These are phyloP conservation scores for Diadumene lineata DNA, from an alignment of 92 coral and sea anemone genomes.

Conservation along the genomic window DNA sequence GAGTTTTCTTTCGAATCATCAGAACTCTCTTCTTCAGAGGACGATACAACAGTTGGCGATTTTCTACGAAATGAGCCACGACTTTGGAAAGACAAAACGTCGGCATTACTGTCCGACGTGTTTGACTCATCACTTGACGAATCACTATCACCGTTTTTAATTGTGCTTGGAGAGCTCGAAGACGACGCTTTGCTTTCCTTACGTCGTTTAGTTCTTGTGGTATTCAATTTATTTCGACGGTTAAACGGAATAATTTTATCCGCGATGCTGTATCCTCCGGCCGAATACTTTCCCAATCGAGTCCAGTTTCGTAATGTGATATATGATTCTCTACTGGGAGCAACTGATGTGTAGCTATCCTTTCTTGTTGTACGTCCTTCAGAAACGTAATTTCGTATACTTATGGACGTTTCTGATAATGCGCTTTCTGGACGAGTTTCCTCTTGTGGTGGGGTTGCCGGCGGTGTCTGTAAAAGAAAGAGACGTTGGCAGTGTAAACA, in stretches of 20 bases:
- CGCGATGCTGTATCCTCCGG: slow-evolving; percentile 71
- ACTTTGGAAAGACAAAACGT: not conserved
- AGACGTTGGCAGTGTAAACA: not conserved
- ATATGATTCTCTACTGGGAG: slow-evolving; percentile 44
- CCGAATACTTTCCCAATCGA: slow-evolving; percentile 65
- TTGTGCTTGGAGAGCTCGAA: not conserved
- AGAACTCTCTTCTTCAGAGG: not conserved
- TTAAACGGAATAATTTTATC: slow-evolving; percentile 9
- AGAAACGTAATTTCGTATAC: not conserved
- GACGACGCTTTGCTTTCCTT: slow-evolving; percentile 1
- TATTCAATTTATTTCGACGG: not conserved
- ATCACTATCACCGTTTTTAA: not conserved
- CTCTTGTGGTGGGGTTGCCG: not conserved
- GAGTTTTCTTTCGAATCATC: not conserved
- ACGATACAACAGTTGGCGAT: not conserved
- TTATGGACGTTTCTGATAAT: slow-evolving; percentile 12
- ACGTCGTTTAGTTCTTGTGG: not conserved
- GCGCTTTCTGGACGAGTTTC: slow-evolving; percentile 5
- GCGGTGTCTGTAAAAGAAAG: not conserved
- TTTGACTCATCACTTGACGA: not conserved
- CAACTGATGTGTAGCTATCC: slow-evolving; percentile 42
- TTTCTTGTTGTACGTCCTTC: slow-evolving; percentile 32
- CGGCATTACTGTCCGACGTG: not conserved
- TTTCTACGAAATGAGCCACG: not conserved
- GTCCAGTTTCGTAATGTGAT: slow-evolving; percentile 67